Conservation (phyloP, 2,888 invertebrate species). For the Harmothoe impar region DNA sequence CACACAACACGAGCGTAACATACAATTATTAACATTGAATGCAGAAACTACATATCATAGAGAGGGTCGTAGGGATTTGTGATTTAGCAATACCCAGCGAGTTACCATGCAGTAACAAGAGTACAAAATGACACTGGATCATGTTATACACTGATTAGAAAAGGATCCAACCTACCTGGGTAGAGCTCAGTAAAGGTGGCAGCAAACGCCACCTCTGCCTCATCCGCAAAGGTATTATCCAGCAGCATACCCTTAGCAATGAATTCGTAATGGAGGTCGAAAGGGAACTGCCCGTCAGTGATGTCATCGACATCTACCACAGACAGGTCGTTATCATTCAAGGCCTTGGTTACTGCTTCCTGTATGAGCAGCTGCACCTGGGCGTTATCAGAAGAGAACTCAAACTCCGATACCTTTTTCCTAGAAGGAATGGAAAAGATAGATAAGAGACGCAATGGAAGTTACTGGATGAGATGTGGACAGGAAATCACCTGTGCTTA, state of each 20-base stretch:
- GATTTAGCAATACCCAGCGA: too few species aligned
- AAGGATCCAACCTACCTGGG: too few species aligned
- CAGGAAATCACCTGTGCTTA: too few species aligned
- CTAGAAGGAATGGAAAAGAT: neutral
- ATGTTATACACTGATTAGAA: too few species aligned
- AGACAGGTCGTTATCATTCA: neutral
- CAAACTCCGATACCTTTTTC: neutral
- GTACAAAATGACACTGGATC: too few species aligned
- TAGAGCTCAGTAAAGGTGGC: neutral
- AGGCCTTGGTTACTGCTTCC: neutral
- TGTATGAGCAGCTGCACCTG: neutral
- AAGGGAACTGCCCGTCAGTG: neutral
- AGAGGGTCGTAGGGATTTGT: too few species aligned
- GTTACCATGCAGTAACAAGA: too few species aligned
- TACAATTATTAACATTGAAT: too few species aligned
- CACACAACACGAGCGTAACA: too few species aligned
- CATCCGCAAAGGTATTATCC: neutral
- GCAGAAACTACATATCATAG: too few species aligned
- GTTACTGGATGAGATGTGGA: too few species aligned
- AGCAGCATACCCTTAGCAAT: neutral
- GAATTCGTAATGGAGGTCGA: neutral
- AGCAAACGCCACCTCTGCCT: neutral
- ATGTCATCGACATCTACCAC: neutral
- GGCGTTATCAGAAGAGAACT: constrained; percentile 21
- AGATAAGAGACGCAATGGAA: too few species aligned